Evolutionary conservation across 2,797 vertebrate species (phyloP).

Genomic region (Antennarius maculatus): DNA sequence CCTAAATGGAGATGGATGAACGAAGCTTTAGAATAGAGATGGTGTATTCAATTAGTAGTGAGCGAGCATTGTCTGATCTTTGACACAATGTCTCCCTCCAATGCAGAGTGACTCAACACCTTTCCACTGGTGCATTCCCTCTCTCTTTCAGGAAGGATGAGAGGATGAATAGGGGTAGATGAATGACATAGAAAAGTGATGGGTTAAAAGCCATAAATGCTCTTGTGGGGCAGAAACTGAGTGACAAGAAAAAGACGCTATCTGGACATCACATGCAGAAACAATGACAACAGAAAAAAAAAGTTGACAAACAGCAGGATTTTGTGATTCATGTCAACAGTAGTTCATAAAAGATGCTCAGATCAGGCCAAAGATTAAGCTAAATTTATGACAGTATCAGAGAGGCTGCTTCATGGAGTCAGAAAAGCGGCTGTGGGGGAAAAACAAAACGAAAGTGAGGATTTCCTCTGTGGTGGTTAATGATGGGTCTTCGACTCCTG

Average conservation of each 20-base stretch:
- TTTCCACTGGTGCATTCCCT: conserved; percentile 43
- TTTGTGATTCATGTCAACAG: background rate
- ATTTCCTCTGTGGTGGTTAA: conserved; percentile 5
- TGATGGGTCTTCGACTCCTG: conserved; percentile 9
- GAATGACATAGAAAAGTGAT: conserved; percentile 28
- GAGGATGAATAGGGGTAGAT: conserved; percentile 33
- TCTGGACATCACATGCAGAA: background rate
- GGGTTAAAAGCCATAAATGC: conserved; percentile 15
- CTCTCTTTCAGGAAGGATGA: conserved; percentile 22
- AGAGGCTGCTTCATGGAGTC: background rate
- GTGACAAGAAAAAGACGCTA: conserved; percentile 3
- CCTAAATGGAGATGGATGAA: conserved; percentile 53
- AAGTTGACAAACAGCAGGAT: background rate
- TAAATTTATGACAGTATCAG: too few relatives aligned
- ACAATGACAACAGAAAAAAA: background rate
- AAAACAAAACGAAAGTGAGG: too few relatives aligned
- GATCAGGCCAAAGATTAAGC: background rate
- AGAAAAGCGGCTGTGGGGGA: background rate
- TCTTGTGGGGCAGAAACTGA: conserved; percentile 13
- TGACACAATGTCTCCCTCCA: conserved; percentile 50
- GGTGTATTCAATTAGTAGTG: conserved; percentile 42
- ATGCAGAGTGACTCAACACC: conserved; percentile 62
- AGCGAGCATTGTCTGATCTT: conserved; percentile 60
- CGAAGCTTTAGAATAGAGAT: conserved; percentile 26
- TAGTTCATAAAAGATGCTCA: background rate